These are phyloP conservation scores for Xenopus borealis DNA, from an alignment of 2,113 vertebrate species.

Conservation along the genomic window DNA sequence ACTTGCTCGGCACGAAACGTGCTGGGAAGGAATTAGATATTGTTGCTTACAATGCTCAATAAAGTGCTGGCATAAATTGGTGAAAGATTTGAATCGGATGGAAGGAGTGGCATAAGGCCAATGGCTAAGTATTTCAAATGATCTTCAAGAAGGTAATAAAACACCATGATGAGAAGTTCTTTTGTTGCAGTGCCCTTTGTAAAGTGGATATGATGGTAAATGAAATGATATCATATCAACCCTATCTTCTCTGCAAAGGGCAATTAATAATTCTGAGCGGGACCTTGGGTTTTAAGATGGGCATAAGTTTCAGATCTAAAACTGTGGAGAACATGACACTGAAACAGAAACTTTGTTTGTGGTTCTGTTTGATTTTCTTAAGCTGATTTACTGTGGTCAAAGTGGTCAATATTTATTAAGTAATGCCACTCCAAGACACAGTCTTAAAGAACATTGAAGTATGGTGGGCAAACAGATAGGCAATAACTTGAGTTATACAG, in stretches of 20 bases:
- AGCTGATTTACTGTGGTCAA: neutral
- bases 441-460: neutral
- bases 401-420: slow-evolving; percentile 10
- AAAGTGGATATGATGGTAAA: slow-evolving; percentile 2
- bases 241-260: neutral
- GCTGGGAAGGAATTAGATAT: slow-evolving; percentile 23
- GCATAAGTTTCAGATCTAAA: neutral
- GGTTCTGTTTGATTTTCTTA: slow-evolving; percentile 1
- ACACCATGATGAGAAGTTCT: neutral
- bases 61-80: slow-evolving; percentile 42
- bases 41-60: neutral
- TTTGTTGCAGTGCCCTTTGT: neutral
- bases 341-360: slow-evolving; percentile 1
- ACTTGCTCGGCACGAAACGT: slow-evolving; percentile 51
- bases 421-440: neutral
- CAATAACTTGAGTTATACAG: too few species aligned
- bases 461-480: too few species aligned
- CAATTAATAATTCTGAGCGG: neutral
- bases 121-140: slow-evolving; percentile 12
- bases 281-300: neutral
- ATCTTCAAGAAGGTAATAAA: neutral
- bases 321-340: neutral
- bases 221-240: neutral
- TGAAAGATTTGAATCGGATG: slow-evolving; percentile 48
- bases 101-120: slow-evolving; percentile 20